These are phyloP conservation scores for Chaenodraco wilsoni DNA, from an alignment of 2,797 vertebrate species.

Conservation along the genomic window DNA sequence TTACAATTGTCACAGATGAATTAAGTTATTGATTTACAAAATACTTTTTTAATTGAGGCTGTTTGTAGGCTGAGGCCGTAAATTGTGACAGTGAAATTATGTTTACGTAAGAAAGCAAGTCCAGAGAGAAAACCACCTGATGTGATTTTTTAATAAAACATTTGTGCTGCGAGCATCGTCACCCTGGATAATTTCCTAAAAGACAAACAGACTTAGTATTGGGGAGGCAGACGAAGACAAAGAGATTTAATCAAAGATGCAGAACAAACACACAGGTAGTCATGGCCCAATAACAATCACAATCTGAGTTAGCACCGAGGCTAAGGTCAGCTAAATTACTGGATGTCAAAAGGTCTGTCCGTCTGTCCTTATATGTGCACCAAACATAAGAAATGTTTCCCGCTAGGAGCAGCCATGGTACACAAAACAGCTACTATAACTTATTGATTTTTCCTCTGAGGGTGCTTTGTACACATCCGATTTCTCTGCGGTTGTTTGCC, in stretches of 20 bases:
- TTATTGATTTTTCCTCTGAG: constrained; percentile 22
- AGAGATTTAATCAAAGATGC: not conserved
- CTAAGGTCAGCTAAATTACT: constrained; percentile 1
- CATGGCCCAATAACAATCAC: constrained; percentile 1
- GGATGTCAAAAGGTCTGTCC: constrained; percentile 21
- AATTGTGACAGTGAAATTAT: not conserved
- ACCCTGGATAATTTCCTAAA: constrained; percentile 9
- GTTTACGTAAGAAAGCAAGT: not conserved
- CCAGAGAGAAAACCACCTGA: not conserved
- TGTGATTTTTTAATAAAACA: constrained; percentile 27
- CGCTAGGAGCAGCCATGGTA: constrained; percentile 3
- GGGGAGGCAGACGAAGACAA: not conserved
- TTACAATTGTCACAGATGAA: not conserved
- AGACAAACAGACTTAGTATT: constrained; percentile 3
- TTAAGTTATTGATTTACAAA: too few species aligned
- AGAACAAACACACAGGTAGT: not conserved
- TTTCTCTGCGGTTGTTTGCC: constrained; percentile 4
- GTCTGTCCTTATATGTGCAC: not conserved
- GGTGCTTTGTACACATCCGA: constrained; percentile 9
- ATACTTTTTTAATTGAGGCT: not conserved
- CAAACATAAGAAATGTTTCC: constrained; percentile 5
- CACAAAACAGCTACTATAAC: not conserved
- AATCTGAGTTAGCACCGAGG: constrained; percentile 12
- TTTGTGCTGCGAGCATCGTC: constrained; percentile 27
- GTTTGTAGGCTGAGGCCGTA: not conserved